Evolutionary conservation across 2,797 vertebrate species (phyloP), one percentile per base, ranked within the genome.

Genomic region (Mus spretus): DNA sequence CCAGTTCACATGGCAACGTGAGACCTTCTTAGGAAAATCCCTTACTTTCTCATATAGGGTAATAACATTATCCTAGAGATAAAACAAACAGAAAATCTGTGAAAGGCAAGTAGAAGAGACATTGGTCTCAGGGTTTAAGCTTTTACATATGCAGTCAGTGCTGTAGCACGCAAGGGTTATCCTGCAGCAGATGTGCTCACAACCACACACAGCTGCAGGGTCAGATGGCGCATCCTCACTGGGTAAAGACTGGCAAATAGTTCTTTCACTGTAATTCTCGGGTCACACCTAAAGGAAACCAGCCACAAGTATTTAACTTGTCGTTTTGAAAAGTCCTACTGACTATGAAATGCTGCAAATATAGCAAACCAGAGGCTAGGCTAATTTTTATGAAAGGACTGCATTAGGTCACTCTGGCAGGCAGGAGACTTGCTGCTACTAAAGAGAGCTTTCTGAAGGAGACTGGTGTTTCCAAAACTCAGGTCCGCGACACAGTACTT

Each of bases 191-290:
- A 74, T 79, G 67, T 95, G 57, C 82, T 72, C 70, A 90, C 72
- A 72, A 59, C 53, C 63, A 9, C 67, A 93, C 91, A 91, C 89
- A 98, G 93, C 55, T 93, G 82, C 77, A 80, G 47, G 77, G 83
- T 96, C 88, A 93, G 44, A 82, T 86, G 77, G 40, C 90, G 57
- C n/a, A 72, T 77, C 31, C 93, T 96, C 50, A 28, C 55, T 91
- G 89, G 75, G 70, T 85, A 93, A 84, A 87, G 80, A 26, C n/a
- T 84, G 67, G 13, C 24, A 74, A 94, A 82, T 63, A 63, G 84
- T 88, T 88, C 61, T 77, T 93, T 95, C 90, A 95, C 91, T 87
- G 85, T 82, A 96, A 96, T 47, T 80, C 24, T 22, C 40, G 50
- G 65, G 74, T 12, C 34, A 31, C 87, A 65, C 34, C 85, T 80